Evolutionary conservation across 2,888 invertebrate genomes (phyloP).

Genomic region (Drosophila aldrichi): DNA sequence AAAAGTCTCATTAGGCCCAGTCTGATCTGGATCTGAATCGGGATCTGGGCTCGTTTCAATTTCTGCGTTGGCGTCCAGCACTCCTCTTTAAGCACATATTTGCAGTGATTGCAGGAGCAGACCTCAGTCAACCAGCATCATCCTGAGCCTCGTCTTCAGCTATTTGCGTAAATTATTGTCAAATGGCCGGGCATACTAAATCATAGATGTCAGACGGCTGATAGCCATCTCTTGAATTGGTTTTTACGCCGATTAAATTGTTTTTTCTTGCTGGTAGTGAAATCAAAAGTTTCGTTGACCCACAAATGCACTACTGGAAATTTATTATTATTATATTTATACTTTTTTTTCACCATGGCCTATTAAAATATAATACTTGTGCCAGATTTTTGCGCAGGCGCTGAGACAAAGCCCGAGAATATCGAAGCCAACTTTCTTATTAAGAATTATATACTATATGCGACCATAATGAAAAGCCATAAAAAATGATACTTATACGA

Average conservation of each 20-base stretch:
- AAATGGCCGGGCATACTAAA: slow-evolving; percentile 68
- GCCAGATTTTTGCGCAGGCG: slow-evolving; percentile 54
- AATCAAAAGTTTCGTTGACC: slow-evolving; percentile 67
- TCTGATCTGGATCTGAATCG: slow-evolving; percentile 18
- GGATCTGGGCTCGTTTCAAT: slow-evolving; percentile 60
- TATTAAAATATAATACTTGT: slow-evolving; percentile 76
- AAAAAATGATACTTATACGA: slow-evolving; percentile 78
- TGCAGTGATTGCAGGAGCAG: slow-evolving; percentile 71
- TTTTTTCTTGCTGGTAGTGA: slow-evolving; percentile 39
- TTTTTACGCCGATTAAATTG: slow-evolving; percentile 68
- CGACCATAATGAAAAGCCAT: slow-evolving; percentile 76
- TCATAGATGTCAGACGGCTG: slow-evolving; percentile 63
- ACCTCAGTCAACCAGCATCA: slow-evolving; percentile 23
- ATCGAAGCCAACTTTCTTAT: slow-evolving; percentile 68
- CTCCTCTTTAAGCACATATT: slow-evolving; percentile 75
- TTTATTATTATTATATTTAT: slow-evolving; percentile 50
- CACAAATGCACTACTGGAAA: slow-evolving; percentile 38
- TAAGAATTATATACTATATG: slow-evolving; percentile 77
- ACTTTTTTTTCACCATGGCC: slow-evolving; percentile 61
- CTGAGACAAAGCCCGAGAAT: slow-evolving; percentile 49
- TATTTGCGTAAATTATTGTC: slow-evolving; percentile 81
- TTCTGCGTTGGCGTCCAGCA: slow-evolving; percentile 81
- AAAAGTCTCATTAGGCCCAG: slow-evolving; percentile 76
- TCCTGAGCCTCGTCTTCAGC: slow-evolving; percentile 56
- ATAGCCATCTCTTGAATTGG: slow-evolving; percentile 40